Evolutionary conservation across 1,140 invertebrate species (phyloP).

Genomic region (Dermatophagoides farinae): DNA sequence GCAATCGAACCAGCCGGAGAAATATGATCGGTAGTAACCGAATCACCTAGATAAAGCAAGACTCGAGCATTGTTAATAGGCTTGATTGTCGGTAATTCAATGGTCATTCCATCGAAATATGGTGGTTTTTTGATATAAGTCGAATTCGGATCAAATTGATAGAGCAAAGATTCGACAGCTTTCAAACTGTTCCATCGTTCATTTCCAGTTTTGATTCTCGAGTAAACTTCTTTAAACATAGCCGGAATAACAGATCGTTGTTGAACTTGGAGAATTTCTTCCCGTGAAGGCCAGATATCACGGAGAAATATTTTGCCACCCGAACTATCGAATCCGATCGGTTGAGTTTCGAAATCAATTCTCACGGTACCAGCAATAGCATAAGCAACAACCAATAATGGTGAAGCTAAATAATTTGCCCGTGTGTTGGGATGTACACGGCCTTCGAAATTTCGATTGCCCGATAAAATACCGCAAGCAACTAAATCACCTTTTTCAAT

Average conservation of each 20-base stretch:
- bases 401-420: slow-evolving; percentile 89
- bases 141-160: slow-evolving; percentile 71
- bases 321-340: slow-evolving; percentile 47
- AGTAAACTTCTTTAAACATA: slow-evolving; percentile 95
- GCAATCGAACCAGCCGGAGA: slow-evolving; percentile 93
- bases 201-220: slow-evolving; percentile 63
- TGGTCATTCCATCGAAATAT: slow-evolving; percentile 52
- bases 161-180: slow-evolving; percentile 58
- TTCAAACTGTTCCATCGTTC: slow-evolving; percentile 58
- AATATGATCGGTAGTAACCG: slow-evolving; percentile 94
- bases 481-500: slow-evolving; percentile 89
- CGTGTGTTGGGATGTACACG: slow-evolving; percentile 84
- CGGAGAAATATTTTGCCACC: slow-evolving; percentile 56
- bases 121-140: slow-evolving; percentile 93
- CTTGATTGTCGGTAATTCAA: slow-evolving; percentile 26
- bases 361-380: slow-evolving; percentile 57
- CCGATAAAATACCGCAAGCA: slow-evolving; percentile 79
- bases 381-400: slow-evolving; percentile 85
- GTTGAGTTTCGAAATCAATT: slow-evolving; percentile 79
- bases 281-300: slow-evolving; percentile 87
- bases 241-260: slow-evolving; percentile 72
- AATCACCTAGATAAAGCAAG: slow-evolving; percentile 71
- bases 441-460: slow-evolving; percentile 93
- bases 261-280: slow-evolving; percentile 66
- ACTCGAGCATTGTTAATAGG: slow-evolving; percentile 43